Base-by-base conservation (phyloP, 2,797 vertebrate species). In the Anguilla pacifica region DNA sequence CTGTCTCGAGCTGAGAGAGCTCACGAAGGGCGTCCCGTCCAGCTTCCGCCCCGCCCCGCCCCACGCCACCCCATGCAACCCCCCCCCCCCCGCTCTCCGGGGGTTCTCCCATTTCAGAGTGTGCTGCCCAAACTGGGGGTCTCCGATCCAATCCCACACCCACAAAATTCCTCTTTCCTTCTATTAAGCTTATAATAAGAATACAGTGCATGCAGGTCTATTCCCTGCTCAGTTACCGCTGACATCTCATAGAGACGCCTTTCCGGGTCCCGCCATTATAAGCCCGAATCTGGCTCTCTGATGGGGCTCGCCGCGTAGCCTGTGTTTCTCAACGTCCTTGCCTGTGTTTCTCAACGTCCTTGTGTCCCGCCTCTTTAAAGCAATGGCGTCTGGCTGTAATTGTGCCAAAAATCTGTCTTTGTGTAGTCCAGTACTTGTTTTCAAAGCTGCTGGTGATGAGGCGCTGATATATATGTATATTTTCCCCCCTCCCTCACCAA, bases 201-300 rank as follows among this genome's bases (percentile, higher is more conserved):
- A 51, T 53, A 43, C 28, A n/a, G 53, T 35, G 35, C 7, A 25
- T 70, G 77, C 10, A 87, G 19, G 55, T 84, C 53, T 87, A 55
- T 43, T 72, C 43, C 17, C 59, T 87, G 46, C 51, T 57, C 81
- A 39, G 49, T 74, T 79, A 55, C 49, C 55, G 11, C 57, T 70
- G 61, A 55, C 28, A 84, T 70, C 86, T 11, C 86, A 17, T 87
- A 53, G 72, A 17, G 25, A 84, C 81, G 61, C 35, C 17, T 17
- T 25, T 77, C 39, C n/a, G 6, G 0, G 1, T 64, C 43, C n/a
- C 84, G 51, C 28, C 87, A 83, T 61, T 9, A 19, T 59, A 70
- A 43, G 87, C 25, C 51, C 57, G 82, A 28, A 46, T 84, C 51
- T 70, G 81, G 64, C 83, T 74, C 82, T 46, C 59, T 28, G 1